These are phyloP conservation scores for Monoplex corrugatus DNA, from an alignment of 2,888 invertebrate genomes.

Conservation along the genomic window DNA sequence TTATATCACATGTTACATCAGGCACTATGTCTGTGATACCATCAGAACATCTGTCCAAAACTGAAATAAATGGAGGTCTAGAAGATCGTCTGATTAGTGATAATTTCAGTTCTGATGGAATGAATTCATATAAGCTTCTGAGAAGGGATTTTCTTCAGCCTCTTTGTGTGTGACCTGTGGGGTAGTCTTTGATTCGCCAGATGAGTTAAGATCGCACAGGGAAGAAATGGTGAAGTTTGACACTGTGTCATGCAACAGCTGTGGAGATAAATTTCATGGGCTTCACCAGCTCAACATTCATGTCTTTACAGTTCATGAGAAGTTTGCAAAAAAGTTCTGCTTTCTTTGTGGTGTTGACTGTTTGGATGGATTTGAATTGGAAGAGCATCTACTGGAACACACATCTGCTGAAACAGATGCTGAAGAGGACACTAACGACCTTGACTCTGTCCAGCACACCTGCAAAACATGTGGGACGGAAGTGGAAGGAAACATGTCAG, in stretches of 20 bases:
- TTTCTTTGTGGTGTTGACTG: constrained; percentile 42
- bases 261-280: constrained; percentile 47
- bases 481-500: constrained; percentile 44
- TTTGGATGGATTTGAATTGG: constrained; percentile 42
- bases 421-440: constrained; percentile 22
- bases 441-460: constrained; percentile 32
- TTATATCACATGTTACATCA: neutral
- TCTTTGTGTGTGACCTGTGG: constrained; percentile 31
- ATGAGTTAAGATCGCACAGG: constrained; percentile 25
- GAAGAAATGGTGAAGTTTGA: constrained; percentile 41
- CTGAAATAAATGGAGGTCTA: neutral
- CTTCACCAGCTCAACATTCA: constrained; percentile 48
- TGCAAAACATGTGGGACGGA: constrained; percentile 37
- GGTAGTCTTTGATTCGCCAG: constrained; percentile 9
- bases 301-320: constrained; percentile 43
- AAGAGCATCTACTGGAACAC: constrained; percentile 47
- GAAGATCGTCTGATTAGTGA: neutral
- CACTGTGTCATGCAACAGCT: constrained; percentile 35
- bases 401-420: constrained; percentile 21
- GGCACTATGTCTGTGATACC: neutral
- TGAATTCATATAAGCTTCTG: neutral
- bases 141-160: neutral
- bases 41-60: neutral
- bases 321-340: constrained; percentile 44
- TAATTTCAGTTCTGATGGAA: neutral